phyloP scores from a whole-genome alignment of 1,140 invertebrate species.

The Eufriesea mexicana region DNA sequence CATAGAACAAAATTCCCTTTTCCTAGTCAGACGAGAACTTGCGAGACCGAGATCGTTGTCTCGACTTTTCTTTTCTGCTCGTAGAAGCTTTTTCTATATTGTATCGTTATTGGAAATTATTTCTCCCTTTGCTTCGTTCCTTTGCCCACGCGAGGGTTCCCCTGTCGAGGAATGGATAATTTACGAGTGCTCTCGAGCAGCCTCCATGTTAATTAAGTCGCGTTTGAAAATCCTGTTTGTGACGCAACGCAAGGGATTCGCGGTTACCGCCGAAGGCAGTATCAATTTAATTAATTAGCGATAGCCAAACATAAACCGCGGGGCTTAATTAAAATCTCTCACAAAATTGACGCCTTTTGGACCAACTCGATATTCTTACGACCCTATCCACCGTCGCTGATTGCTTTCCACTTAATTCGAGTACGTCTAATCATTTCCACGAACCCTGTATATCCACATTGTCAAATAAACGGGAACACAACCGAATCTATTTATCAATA shows the following conservation, averaged over 20 bases:
- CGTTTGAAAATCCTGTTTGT: neutral
- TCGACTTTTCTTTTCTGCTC: too few species aligned
- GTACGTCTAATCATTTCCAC: neutral
- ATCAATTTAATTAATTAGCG: neutral
- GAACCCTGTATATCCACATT: neutral
- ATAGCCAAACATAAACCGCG: neutral
- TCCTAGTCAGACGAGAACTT: neutral
- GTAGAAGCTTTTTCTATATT: too few species aligned
- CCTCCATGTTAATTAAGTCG: neutral
- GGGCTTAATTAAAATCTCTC: constrained; percentile 3
- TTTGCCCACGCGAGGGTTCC: neutral
- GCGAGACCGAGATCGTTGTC: neutral
- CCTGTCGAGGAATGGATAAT: neutral
- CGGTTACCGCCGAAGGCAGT: neutral
- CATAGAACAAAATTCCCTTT: constrained; percentile 1
- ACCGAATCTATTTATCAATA: too few species aligned
- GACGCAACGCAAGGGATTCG: neutral
- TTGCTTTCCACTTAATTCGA: neutral
- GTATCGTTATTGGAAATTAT: too few species aligned
- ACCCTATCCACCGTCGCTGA: neutral
- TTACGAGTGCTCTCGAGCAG: neutral
- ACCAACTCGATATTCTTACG: neutral
- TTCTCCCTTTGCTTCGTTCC: neutral
- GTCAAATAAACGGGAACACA: too few species aligned
- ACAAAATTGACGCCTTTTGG: neutral